A percentile compares a stretch with the other conserved stretches of the same genome.
These are phyloP conservation scores for Luperina testacea DNA, from an alignment of 2,888 invertebrate species.

Conservation along the genomic window DNA sequence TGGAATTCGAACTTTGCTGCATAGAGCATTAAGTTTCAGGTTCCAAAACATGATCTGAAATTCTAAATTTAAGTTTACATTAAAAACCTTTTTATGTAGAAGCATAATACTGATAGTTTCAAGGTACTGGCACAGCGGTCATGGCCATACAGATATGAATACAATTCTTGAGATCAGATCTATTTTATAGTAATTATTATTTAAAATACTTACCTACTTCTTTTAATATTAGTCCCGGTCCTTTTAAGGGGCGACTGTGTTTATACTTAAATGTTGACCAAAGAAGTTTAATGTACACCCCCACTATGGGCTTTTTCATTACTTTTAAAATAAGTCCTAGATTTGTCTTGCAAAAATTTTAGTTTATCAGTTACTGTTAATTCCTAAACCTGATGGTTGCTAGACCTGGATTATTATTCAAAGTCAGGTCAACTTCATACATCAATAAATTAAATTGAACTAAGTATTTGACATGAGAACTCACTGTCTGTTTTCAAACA, in stretches of 20 bases:
- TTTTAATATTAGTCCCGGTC: conserved; percentile 3
- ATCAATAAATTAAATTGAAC: conserved; percentile 31
- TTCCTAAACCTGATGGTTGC: not conserved
- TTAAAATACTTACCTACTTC: not conserved
- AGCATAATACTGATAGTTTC: conserved; percentile 22
- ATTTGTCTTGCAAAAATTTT: not conserved
- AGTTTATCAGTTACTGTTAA: not conserved
- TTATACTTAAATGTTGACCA: not conserved
- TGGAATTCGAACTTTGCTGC: not conserved
- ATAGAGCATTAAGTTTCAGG: not conserved
- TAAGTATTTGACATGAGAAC: conserved; percentile 22
- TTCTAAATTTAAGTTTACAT: conserved; percentile 9
- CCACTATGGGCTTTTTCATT: not conserved
- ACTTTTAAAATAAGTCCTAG: not conserved
- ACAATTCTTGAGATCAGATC: conserved; percentile 37
- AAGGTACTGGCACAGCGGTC: conserved; percentile 47
- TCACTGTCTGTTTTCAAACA: conserved; percentile 13
- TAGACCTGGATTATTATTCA: not conserved
- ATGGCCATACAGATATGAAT: conserved; percentile 12
- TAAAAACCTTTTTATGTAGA: not conserved
- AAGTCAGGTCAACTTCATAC: conserved; percentile 3
- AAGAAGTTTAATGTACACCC: not conserved
- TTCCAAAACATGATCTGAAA: conserved; percentile 9
- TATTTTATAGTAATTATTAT: conserved; percentile 6
- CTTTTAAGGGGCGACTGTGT: not conserved